Base-by-base conservation (phyloP, 2,113 vertebrate genomes). In the Thunnus thynnus region DNA sequence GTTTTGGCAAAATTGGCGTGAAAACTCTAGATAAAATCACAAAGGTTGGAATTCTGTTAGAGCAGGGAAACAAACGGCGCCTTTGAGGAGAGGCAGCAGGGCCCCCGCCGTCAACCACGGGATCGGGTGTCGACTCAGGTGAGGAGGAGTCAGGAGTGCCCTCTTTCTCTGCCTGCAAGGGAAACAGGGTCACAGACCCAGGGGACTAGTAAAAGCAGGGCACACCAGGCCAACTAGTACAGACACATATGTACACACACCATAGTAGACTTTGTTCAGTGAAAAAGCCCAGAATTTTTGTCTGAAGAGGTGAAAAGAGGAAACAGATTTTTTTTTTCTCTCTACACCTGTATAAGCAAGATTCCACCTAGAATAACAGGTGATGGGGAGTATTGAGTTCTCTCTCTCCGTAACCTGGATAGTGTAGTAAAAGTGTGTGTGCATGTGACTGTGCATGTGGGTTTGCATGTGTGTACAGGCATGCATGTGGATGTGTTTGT, bases 21-120 rank as follows among this genome's bases (percentile, higher is more conserved):
- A 94, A 95, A 93, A 92, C 80, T 77, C 83, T 80, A 81, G 91
- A 94, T 95, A 94, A 90, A 92, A 94, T 94, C 92, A 86, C 68
- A 48, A 68, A 82, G 82, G 80, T 32, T 61, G 66, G 88, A 91
- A 91, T 92, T 92, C 83, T 86, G 81, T 89, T 86, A 84, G 82
- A 91, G 86, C 52, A 20, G 76, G 48, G 93, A 90, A 91, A 93
- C 91, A 93, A 92, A 91, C 55, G 78, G 60, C 27, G 76, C 75
- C 89, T 93, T 92, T 92, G 85, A 92, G 85, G 48, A 57, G 78
- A 83, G 67, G 76, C 83, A 72, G 48, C 20, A 32, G 82, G 82
- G 91, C 82, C 93, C 86, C 88, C 62, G 13, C 60, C 5, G 47
- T 93, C 91, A 91, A 90, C 87, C 70, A 58, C 0, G 46, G 56